Conservation (phyloP, 2,888 invertebrate genomes). For the Melanargia galathea region DNA sequence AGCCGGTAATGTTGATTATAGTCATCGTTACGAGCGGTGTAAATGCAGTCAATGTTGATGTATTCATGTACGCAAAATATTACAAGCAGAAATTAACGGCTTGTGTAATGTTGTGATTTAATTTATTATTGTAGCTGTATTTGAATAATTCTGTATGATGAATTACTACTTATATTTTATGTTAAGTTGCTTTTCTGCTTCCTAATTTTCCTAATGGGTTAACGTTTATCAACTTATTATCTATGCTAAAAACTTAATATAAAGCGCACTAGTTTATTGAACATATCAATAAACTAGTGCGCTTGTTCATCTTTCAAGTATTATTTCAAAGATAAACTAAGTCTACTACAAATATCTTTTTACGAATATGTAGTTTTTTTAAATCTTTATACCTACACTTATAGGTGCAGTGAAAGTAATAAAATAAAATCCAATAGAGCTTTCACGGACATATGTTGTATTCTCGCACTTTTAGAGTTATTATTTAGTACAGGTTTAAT, state of each 20-base stretch:
- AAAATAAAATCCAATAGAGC: too few species aligned
- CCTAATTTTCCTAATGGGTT: background rate
- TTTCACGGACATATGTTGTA: too few species aligned
- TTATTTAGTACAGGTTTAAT: too few species aligned
- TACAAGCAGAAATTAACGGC: constrained; percentile 34
- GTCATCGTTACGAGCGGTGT: constrained; percentile 57
- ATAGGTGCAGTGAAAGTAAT: too few species aligned
- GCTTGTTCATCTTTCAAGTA: too few species aligned
- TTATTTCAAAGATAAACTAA: too few species aligned
- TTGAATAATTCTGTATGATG: constrained; percentile 13
- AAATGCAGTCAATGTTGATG: constrained; percentile 58
- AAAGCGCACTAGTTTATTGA: too few species aligned
- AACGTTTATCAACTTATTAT: background rate
- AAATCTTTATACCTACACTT: too few species aligned
- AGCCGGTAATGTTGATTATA: constrained; percentile 69
- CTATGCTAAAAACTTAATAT: background rate
- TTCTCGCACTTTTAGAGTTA: too few species aligned
- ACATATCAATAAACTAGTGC: too few species aligned
- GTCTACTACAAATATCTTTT: too few species aligned
- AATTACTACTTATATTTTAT: constrained; percentile 11
- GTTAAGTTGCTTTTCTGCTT: background rate
- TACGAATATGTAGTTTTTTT: too few species aligned
- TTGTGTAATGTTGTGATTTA: constrained; percentile 33
- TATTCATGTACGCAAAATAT: constrained; percentile 57
- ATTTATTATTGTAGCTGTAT: constrained; percentile 26